Evolutionary conservation across 2,888 invertebrate genomes (phyloP).

Genomic region (Celastrina argiolus): DNA sequence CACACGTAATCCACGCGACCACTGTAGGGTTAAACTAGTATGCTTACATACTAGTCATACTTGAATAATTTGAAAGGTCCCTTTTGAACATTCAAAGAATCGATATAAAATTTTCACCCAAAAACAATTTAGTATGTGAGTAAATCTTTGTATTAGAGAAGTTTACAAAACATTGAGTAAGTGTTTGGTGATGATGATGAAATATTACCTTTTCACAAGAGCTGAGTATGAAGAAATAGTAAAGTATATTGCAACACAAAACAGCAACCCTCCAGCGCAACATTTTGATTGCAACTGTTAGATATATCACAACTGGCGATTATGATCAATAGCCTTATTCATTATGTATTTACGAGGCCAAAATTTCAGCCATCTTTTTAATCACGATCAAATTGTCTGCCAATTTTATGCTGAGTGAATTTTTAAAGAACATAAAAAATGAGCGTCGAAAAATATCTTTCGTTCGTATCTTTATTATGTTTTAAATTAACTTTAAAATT

Average conservation of each 20-base stretch:
- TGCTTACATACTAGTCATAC: no score
- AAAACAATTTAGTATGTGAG: no score
- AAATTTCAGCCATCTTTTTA: background rate
- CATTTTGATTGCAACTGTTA: background rate
- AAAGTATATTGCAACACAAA: background rate
- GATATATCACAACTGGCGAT: background rate
- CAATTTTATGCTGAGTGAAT: constrained; percentile 13
- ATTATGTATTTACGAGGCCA: background rate
- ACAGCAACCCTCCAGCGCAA: background rate
- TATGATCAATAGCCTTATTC: background rate
- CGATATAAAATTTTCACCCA: no score
- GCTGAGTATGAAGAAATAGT: background rate
- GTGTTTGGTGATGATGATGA: background rate
- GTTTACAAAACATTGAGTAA: no score
- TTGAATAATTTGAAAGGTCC: no score
- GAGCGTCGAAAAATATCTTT: background rate
- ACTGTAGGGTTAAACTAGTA: no score
- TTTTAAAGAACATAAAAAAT: background rate
- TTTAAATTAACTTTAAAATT: no score
- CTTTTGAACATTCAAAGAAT: no score
- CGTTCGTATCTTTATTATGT: background rate
- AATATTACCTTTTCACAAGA: constrained; percentile 13
- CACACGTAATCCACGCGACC: no score
- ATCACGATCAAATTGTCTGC: background rate
- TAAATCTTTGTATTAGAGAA: background rate